These are phyloP conservation scores for Kuschelorhynchus macadamiae DNA, from an alignment of 2,888 invertebrate species.

Conservation along the genomic window DNA sequence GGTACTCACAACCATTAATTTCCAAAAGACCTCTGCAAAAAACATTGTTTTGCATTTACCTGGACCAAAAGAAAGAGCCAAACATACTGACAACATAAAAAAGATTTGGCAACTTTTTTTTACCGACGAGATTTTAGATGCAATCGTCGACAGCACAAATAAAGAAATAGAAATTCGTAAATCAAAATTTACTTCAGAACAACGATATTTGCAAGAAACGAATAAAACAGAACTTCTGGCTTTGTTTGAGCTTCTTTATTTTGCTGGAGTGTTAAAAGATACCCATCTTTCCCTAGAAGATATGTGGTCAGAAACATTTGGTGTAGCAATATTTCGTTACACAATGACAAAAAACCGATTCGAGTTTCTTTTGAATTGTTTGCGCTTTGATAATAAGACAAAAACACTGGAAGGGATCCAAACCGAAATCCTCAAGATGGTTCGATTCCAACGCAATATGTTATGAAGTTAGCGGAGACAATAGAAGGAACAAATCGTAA, in stretches of 20 bases:
- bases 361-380: constrained; percentile 7
- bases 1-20: constrained; percentile 5
- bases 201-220: constrained; percentile 3
- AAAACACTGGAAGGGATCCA: constrained; percentile 38
- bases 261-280: constrained; percentile 8
- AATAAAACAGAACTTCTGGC: background rate
- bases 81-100: constrained; percentile 7
- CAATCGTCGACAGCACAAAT: constrained; percentile 1
- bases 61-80: background rate
- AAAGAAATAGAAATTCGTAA: constrained; percentile 3
- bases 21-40: background rate
- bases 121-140: constrained; percentile 14
- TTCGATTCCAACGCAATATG: constrained; percentile 31
- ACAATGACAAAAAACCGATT: constrained; percentile 12
- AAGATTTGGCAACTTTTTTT: constrained; percentile 9
- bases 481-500: constrained; percentile 31
- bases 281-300: constrained; percentile 8
- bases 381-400: constrained; percentile 11
- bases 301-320: background rate
- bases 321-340: background rate
- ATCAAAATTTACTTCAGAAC: constrained; percentile 2
- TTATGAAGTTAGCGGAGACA: constrained; percentile 16
- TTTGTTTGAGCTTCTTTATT: constrained; percentile 12
- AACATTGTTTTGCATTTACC: constrained; percentile 6
- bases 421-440: constrained; percentile 14